Percentiles rank a stretch among this genome's conserved stretches.
Conservation (phyloP, 1,140 invertebrate genomes). For the Procambarus clarkii region DNA sequence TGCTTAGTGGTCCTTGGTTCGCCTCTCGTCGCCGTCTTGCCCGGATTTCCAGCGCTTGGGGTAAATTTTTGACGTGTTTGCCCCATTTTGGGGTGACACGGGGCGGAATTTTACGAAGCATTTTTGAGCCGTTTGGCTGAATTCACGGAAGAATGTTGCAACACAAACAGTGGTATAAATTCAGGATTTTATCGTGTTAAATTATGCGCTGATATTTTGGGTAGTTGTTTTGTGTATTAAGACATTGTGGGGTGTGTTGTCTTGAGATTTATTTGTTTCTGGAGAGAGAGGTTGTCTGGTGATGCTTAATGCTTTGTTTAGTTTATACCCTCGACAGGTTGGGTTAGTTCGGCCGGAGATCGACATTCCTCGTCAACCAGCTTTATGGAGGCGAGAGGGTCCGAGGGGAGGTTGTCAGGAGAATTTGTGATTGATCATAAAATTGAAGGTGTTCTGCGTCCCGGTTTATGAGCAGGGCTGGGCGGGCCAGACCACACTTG, state of each 20-base stretch:
- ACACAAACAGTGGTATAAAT: background rate
- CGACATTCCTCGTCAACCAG: background rate
- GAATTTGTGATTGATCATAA: slow-evolving; percentile 10
- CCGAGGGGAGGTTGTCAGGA: background rate
- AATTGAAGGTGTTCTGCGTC: background rate
- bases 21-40: background rate
- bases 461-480: background rate
- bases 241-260: background rate
- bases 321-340: background rate
- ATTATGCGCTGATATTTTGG: background rate
- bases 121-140: background rate
- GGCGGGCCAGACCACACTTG: background rate
- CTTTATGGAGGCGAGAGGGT: slow-evolving; percentile 2
- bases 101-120: background rate
- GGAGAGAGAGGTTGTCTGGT: background rate
- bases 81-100: background rate
- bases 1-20: background rate
- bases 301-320: background rate
- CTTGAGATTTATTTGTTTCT: background rate
- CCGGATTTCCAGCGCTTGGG: background rate
- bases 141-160: background rate
- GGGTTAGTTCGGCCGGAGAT: background rate
- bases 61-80: background rate
- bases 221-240: background rate
- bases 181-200: background rate